Evolutionary conservation across 2,888 invertebrate genomes (phyloP), one percentile per base, ranked within the genome.

Genomic region (Drosophila mettleri): DNA sequence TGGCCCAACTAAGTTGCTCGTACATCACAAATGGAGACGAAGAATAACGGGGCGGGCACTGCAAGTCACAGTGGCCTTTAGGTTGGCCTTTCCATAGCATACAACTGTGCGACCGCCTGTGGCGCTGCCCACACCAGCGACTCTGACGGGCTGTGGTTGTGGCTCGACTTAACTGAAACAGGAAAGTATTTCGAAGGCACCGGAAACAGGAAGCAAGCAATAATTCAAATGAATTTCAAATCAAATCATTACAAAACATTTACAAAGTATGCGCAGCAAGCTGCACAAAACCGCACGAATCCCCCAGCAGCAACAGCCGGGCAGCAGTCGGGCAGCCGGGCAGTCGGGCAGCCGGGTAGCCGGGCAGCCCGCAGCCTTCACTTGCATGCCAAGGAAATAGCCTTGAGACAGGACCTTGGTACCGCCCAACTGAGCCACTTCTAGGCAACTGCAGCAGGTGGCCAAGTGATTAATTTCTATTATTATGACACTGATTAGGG

Each of bases 141-240:
- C 24, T 5, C 5, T 24, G 14, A n/a, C 22, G 14, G 41, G 20
- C 43, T 43, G 43, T 43, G 43, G 43, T 10, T 48, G 61, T 77
- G 78, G 70, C 61, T 71, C 58, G 67, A 74, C 74, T 63, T 63
- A 78, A 70, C 76, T 72, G 73, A 70, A 84, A 86, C 88, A 88
- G 85, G 85, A 88, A 89, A 90, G 86, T 88, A 81, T 83, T 90
- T 82, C 80, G 84, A 86, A 86, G 87, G 80, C 78, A 81, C 81
- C 90, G 91, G 90, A 91, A 89, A 80, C 90, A 85, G 90, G 91
- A 90, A 91, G 89, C 83, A 89, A 89, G 89, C 90, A 90, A 90
- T 90, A 91, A 90, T 88, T 90, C 90, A 90, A 90, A 90, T 90
- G 89, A 91, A 90, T 91, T 90, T 88, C 86, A 90, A 90, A 89